Evolutionary conservation across 2,797 vertebrate species (phyloP).

Genomic region (Acanthiza pusilla): DNA sequence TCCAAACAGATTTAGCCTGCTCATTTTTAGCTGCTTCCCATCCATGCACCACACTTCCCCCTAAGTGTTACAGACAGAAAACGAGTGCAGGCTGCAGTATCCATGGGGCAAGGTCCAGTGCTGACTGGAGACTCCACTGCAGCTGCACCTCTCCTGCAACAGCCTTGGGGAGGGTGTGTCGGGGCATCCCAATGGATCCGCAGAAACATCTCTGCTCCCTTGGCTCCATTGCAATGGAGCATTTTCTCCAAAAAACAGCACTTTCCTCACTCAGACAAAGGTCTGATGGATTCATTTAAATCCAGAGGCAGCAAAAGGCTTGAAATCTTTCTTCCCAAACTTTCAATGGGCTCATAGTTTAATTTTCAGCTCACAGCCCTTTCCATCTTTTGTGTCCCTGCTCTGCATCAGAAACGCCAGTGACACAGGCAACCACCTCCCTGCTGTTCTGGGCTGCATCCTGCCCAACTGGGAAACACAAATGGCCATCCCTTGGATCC

Average conservation of each 20-base stretch:
- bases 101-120: background rate
- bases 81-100: background rate
- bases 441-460: background rate
- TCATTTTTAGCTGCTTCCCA: background rate
- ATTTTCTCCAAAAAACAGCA: background rate
- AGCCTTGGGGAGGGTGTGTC: background rate
- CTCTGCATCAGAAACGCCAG: background rate
- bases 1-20: conserved; percentile 1
- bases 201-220: background rate
- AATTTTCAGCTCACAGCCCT: background rate
- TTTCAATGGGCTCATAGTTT: background rate
- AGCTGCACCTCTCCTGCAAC: fast-evolving
- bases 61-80: background rate
- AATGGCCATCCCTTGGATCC: background rate
- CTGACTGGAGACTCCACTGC: background rate
- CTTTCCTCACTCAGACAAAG: background rate
- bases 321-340: background rate
- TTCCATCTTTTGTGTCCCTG: background rate
- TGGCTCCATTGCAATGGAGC: background rate
- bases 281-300: background rate
- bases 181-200: fast-evolving
- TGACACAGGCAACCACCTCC: background rate
- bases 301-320: background rate
- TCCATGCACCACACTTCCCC: background rate
- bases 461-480: background rate